Conservation (phyloP, 2,888 invertebrate species). For the Polymixis flavicincta region DNA sequence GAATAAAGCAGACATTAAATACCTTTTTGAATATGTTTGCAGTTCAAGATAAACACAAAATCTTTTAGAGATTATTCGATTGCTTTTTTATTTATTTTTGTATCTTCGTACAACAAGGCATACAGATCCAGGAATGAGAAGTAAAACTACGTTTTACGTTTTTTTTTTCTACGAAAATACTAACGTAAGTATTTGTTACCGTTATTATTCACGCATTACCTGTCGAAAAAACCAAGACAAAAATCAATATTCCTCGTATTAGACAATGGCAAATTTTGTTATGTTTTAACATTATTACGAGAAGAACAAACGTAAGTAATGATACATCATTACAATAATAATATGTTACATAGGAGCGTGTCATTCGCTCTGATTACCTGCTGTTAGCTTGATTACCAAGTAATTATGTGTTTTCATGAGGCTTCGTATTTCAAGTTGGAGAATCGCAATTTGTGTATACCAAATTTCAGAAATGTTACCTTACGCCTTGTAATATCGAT, state of each 20-base stretch:
- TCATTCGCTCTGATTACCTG: slow-evolving; percentile 29
- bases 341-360: slow-evolving; percentile 5
- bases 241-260: neutral
- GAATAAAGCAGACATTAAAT: neutral
- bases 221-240: neutral
- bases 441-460: neutral
- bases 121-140: neutral
- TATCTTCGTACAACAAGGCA: neutral
- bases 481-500: slow-evolving; percentile 1
- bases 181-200: neutral
- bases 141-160: neutral
- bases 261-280: slow-evolving; percentile 3
- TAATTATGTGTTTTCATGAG: slow-evolving; percentile 34
- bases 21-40: neutral
- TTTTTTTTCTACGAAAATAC: neutral
- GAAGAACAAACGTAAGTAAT: slow-evolving; percentile 25
- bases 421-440: slow-evolving; percentile 11
- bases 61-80: neutral
- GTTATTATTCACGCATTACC: neutral
- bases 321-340: slow-evolving; percentile 28
- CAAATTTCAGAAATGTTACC: slow-evolving; percentile 4
- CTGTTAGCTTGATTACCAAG: slow-evolving; percentile 41
- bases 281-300: slow-evolving; percentile 19
- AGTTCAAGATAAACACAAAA: neutral
- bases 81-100: neutral